A percentile compares a stretch with the other conserved stretches of the same genome.
Conservation (phyloP, 2,797 vertebrate species). For the Melanotaenia boesemani region DNA sequence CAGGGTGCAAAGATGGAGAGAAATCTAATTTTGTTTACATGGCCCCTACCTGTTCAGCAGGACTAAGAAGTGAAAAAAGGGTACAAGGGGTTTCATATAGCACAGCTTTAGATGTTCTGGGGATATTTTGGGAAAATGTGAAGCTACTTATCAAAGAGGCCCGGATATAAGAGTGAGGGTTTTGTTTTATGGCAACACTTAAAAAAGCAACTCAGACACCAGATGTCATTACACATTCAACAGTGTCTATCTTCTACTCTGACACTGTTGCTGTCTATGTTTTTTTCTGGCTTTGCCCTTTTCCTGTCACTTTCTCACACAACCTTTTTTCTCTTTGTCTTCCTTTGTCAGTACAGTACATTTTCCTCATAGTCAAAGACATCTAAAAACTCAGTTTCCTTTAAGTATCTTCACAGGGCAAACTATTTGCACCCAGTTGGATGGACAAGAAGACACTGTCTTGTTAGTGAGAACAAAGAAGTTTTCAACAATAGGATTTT, state of each 20-base stretch:
- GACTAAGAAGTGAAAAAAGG: not conserved
- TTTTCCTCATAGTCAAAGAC: constrained; percentile 7
- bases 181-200: constrained; percentile 18
- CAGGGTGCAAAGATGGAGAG: constrained; percentile 37
- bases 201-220: constrained; percentile 13
- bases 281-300: constrained; percentile 22
- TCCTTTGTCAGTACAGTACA: not conserved
- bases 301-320: not conserved
- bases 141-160: not conserved
- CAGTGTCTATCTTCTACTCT: constrained; percentile 16
- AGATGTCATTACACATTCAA: constrained; percentile 26
- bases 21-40: constrained; percentile 44
- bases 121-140: not conserved
- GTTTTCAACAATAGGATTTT: not conserved
- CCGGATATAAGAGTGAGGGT: not conserved
- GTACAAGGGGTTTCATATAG: not conserved
- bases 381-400: constrained; percentile 2
- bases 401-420: constrained; percentile 15
- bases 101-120: constrained; percentile 1
- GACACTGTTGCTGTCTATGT: constrained; percentile 12
- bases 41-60: not conserved
- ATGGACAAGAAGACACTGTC: not conserved
- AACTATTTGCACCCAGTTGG: constrained; percentile 6
- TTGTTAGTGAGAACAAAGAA: not conserved
- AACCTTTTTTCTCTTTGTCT: constrained; percentile 9